Percentiles rank a stretch among this genome's conserved stretches.
Conservation (phyloP, 2,113 vertebrate genomes). For the Ammodramus savannarum region DNA sequence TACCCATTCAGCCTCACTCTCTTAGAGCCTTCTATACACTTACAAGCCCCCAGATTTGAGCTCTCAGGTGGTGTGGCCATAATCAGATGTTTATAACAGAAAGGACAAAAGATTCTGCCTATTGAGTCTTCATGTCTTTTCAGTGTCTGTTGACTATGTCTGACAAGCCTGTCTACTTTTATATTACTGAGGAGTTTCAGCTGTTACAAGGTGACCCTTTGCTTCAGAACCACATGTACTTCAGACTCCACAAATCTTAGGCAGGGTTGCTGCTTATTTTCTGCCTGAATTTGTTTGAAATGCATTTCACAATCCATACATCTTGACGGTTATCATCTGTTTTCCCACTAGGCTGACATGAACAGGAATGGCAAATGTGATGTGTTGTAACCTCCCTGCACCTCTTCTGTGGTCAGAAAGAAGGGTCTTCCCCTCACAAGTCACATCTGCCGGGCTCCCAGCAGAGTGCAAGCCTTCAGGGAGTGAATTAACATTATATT, state of each 20-base stretch:
- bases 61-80: neutral
- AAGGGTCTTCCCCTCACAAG: neutral
- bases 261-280: neutral
- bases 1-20: neutral
- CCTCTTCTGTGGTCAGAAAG: neutral
- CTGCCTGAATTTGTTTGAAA: neutral
- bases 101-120: neutral
- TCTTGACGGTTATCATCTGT: neutral
- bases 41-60: rapidly evolving
- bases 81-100: neutral
- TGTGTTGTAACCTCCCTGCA: neutral
- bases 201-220: neutral
- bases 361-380: neutral
- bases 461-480: neutral
- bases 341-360: neutral
- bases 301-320: neutral
- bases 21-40: neutral
- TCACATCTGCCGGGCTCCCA: neutral
- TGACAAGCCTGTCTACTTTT: neutral
- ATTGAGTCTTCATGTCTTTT: neutral
- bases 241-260: neutral
- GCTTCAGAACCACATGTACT: neutral
- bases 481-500: neutral
- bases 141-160: neutral
- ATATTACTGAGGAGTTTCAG: neutral